Evolutionary conservation across 2,797 vertebrate species (phyloP).

Genomic region (Falco concolor): DNA sequence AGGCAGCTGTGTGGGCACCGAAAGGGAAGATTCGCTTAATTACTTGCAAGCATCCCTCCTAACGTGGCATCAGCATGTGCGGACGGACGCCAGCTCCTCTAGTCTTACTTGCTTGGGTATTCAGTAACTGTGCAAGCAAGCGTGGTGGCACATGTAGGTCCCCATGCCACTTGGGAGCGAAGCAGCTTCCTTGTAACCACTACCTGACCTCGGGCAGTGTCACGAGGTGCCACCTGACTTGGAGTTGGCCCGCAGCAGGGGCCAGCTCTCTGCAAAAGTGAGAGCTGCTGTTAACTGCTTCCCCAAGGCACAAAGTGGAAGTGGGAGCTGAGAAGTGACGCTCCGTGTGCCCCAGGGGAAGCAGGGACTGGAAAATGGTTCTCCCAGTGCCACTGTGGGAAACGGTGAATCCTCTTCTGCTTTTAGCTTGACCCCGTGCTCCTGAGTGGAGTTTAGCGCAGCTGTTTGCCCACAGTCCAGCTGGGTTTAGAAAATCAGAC

Average conservation of each 20-base stretch:
- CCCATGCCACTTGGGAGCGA: neutral
- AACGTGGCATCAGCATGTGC: neutral
- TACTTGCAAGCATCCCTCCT: neutral
- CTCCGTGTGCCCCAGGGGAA: neutral
- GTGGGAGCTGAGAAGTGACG: neutral
- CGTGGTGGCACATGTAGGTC: neutral
- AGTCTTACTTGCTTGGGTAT: neutral
- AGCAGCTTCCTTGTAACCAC: neutral
- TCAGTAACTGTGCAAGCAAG: neutral
- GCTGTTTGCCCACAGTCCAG: neutral
- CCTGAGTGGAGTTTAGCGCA: neutral
- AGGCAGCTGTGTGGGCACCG: neutral
- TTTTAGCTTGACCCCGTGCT: neutral
- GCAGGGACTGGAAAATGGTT: neutral
- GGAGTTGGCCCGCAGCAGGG: rapidly evolving
- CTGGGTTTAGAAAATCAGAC: neutral
- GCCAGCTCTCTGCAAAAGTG: neutral
- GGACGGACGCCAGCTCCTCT: neutral
- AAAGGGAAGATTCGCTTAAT: neutral
- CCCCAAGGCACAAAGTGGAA: neutral
- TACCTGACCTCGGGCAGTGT: neutral
- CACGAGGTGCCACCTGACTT: neutral
- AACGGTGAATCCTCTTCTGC: neutral
- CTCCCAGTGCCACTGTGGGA: neutral
- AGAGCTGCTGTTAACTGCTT: neutral